Evolutionary conservation across 2,797 vertebrate species (phyloP).

Genomic region (Melanotaenia boesemani): DNA sequence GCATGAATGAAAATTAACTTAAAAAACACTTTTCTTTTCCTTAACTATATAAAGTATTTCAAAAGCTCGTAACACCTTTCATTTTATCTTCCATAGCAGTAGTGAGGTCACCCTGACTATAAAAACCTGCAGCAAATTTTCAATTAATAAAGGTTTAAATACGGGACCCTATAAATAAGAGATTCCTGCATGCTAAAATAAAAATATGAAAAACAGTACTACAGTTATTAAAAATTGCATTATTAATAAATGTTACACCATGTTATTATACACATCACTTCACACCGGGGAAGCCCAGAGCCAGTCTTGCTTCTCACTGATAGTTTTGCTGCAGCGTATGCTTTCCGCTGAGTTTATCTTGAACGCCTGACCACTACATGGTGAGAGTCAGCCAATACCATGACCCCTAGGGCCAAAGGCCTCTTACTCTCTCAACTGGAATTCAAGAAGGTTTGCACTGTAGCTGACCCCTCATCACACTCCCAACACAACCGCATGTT

Average conservation of each 20-base stretch:
- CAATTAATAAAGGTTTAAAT: slow-evolving; percentile 7
- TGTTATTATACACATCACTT: slow-evolving; percentile 36
- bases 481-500: slow-evolving; percentile 43
- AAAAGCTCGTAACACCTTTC: background rate
- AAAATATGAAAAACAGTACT: too few relatives aligned
- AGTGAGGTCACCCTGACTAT: background rate
- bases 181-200: slow-evolving; percentile 7
- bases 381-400: background rate
- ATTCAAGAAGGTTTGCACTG: slow-evolving; percentile 49
- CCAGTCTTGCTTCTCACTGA: slow-evolving; percentile 22
- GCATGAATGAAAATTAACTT: background rate
- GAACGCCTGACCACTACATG: slow-evolving; percentile 10
- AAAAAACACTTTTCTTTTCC: background rate
- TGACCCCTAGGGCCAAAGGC: slow-evolving; percentile 36
- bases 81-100: background rate
- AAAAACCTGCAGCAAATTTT: slow-evolving; percentile 15
- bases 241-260: slow-evolving; percentile 38
- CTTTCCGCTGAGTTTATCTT: slow-evolving; percentile 36
- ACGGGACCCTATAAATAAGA: slow-evolving; percentile 36
- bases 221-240: slow-evolving; percentile 27
- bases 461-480: slow-evolving; percentile 56
- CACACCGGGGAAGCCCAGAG: slow-evolving; percentile 23
- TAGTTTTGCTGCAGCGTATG: slow-evolving; percentile 21
- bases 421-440: slow-evolving; percentile 40
- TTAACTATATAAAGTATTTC: background rate